Conservation (phyloP, 92 coral and sea anemone species). For the Siderastrea radians region DNA sequence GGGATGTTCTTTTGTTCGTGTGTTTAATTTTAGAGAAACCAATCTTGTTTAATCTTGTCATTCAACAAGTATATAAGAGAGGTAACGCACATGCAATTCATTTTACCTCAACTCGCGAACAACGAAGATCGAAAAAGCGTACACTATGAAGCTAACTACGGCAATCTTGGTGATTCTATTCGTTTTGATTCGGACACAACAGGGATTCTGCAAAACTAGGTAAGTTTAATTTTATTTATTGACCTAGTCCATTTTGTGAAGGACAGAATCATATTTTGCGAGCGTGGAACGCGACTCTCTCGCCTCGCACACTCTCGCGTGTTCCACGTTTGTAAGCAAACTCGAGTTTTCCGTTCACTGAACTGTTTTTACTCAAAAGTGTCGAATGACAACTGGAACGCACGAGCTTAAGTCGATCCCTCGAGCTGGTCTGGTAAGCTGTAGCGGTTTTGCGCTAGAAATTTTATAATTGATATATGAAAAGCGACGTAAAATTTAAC, state of each 20-base stretch:
- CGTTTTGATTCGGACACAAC: neutral
- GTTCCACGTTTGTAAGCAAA: neutral
- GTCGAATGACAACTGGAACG: too few relatives aligned
- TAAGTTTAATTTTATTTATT: neutral
- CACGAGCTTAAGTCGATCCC: too few relatives aligned
- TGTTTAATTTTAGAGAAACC: neutral
- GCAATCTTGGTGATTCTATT: neutral
- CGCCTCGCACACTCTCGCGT: neutral
- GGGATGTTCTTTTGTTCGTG: neutral
- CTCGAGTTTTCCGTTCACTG: neutral
- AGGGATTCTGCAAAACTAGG: constrained; percentile 2
- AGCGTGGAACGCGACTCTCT: neutral
- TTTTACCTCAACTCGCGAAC: neutral
- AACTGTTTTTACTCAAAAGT: too few relatives aligned
- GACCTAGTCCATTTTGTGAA: neutral
- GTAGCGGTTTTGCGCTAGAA: too few relatives aligned
- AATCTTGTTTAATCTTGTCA: neutral
- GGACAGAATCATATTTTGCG: too few relatives aligned
- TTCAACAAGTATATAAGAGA: neutral
- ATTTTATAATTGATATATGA: too few relatives aligned
- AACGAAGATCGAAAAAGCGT: neutral
- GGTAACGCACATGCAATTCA: neutral
- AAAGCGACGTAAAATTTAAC: too few relatives aligned
- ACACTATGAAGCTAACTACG: neutral
- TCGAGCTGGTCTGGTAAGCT: too few relatives aligned